Percentiles rank a stretch among this genome's conserved stretches.
Conservation (phyloP, 2,888 invertebrate genomes). For the Actias luna region DNA sequence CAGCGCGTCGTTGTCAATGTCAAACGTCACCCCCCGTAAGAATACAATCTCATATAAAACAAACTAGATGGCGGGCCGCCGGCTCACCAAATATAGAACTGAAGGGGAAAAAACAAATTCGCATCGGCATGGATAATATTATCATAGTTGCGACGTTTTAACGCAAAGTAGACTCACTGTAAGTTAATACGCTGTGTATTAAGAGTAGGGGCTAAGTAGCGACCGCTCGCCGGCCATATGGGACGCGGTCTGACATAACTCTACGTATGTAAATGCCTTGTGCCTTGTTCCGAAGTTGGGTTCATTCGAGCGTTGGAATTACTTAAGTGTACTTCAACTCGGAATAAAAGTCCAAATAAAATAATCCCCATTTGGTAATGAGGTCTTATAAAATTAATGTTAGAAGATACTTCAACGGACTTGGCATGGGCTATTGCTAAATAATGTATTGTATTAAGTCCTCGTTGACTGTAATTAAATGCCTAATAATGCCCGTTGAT, state of each 20-base stretch:
- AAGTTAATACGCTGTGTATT: neutral
- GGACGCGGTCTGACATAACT: conserved; percentile 20
- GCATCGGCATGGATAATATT: no score
- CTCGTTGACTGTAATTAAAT: no score
- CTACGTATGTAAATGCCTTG: conserved; percentile 16
- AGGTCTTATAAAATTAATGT: neutral
- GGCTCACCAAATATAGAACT: no score
- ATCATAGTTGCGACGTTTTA: no score
- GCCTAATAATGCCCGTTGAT: no score
- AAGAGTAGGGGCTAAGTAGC: conserved; percentile 1
- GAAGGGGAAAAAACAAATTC: no score
- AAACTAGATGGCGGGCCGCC: no score
- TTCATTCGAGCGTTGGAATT: conserved; percentile 1
- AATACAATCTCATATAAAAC: no score
- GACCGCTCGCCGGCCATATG: conserved; percentile 18
- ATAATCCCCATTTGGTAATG: neutral
- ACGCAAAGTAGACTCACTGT: neutral
- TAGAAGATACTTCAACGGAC: neutral
- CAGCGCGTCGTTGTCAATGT: no score
- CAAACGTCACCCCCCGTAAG: no score
- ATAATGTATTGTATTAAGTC: no score
- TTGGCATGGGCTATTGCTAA: no score
- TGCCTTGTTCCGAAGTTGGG: conserved; percentile 7
- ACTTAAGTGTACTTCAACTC: neutral
- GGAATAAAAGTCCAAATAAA: neutral